These are phyloP conservation scores for Ornithoptera priamus DNA, from an alignment of 2,888 invertebrate species.

Conservation along the genomic window DNA sequence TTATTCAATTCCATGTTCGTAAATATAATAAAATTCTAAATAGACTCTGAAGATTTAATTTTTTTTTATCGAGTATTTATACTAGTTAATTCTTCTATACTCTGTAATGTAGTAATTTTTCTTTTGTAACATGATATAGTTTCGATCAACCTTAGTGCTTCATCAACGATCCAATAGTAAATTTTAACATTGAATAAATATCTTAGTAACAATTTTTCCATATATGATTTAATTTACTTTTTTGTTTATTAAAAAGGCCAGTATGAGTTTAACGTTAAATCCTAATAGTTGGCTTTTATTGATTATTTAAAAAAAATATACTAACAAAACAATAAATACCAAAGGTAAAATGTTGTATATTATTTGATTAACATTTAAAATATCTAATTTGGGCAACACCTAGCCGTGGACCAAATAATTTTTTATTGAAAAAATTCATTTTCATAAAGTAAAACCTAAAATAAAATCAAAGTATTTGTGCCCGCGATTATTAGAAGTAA, in stretches of 20 bases:
- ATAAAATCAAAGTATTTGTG: background rate
- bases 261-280: constrained; percentile 19
- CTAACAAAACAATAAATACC: background rate
- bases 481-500: background rate
- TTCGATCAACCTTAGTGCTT: constrained; percentile 10
- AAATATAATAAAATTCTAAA: constrained; percentile 3
- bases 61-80: background rate
- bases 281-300: constrained; percentile 6
- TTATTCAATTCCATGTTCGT: constrained; percentile 15
- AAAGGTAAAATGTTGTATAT: background rate
- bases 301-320: constrained; percentile 14
- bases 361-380: background rate
- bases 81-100: background rate
- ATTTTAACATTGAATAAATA: background rate
- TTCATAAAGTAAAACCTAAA: background rate
- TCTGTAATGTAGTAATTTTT: background rate
- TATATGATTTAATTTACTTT: background rate
- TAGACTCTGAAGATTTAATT: constrained; percentile 1
- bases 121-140: background rate
- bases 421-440: background rate
- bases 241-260: background rate
- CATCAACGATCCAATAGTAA: background rate
- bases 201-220: constrained; percentile 8
- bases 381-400: constrained; percentile 1
- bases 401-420: constrained; percentile 1